These are phyloP conservation scores for Sialia sialis DNA, from an alignment of 2,113 vertebrate species.

Conservation along the genomic window DNA sequence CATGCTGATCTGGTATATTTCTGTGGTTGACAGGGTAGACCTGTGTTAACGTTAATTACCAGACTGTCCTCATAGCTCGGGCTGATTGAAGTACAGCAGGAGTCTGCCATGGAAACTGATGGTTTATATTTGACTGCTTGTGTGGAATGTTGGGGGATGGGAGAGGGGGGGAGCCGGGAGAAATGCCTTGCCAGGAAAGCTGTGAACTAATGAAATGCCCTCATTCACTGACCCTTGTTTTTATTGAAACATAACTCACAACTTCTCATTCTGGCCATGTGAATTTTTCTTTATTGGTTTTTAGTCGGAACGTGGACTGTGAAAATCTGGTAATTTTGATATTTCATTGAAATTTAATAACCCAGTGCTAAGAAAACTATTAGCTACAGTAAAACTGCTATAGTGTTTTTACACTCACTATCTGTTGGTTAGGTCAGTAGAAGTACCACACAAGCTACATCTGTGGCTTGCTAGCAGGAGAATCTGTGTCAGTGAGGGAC, in stretches of 20 bases:
- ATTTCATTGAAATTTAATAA: neutral
- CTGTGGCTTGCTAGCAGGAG: neutral
- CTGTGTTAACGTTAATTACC: neutral
- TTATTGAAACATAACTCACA: neutral
- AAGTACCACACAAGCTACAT: accelerated
- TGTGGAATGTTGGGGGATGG: neutral
- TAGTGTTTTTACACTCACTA: neutral
- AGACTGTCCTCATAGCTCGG: neutral
- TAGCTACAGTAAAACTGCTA: neutral
- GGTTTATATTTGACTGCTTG: neutral
- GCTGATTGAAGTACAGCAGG: slow-evolving; percentile 5
- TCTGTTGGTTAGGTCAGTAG: neutral
- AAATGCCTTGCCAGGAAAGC: neutral
- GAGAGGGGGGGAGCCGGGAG: accelerated
- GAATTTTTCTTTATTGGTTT: neutral
- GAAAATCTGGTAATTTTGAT: neutral
- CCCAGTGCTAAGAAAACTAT: neutral
- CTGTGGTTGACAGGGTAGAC: neutral
- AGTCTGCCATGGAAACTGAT: neutral
- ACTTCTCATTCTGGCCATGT: neutral
- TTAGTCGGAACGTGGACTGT: neutral
- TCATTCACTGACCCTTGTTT: neutral
- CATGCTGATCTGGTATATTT: neutral
- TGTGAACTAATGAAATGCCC: neutral
- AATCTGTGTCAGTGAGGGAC: neutral